These are phyloP conservation scores for Nematolebias whitei DNA, from an alignment of 2,113 vertebrate genomes.

Conservation along the genomic window DNA sequence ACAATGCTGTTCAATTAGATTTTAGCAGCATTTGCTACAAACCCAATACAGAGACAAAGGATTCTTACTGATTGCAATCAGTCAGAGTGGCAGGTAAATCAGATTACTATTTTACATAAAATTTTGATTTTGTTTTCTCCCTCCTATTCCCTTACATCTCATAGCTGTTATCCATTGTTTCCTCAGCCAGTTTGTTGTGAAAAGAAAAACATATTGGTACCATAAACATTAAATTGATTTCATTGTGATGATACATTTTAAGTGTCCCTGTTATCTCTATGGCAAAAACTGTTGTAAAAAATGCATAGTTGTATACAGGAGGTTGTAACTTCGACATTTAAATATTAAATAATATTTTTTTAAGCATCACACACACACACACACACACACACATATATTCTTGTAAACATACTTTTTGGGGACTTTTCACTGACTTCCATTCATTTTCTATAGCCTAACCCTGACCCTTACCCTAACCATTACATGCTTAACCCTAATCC, in stretches of 20 bases:
- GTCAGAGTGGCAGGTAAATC: constrained; percentile 71
- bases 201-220: constrained; percentile 39
- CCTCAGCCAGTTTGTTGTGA: constrained; percentile 40
- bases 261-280: not conserved
- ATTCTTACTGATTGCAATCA: constrained; percentile 73
- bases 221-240: constrained; percentile 13
- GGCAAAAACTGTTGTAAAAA: too few relatives aligned
- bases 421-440: too few relatives aligned
- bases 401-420: too few relatives aligned
- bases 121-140: constrained; percentile 36
- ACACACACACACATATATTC: too few relatives aligned
- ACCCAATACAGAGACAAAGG: constrained; percentile 42
- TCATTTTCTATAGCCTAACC: too few relatives aligned
- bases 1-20: constrained; percentile 70
- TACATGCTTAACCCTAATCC: too few relatives aligned
- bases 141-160: constrained; percentile 21
- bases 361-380: too few relatives aligned
- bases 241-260: not conserved
- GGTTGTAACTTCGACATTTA: too few relatives aligned
- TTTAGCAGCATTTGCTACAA: constrained; percentile 52
- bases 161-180: constrained; percentile 36
- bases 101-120: constrained; percentile 66
- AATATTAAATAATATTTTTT: too few relatives aligned
- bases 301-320: too few relatives aligned
- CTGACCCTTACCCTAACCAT: too few relatives aligned